These are phyloP conservation scores for Cotesia typhae DNA, from an alignment of 1,140 invertebrate species.

Conservation along the genomic window DNA sequence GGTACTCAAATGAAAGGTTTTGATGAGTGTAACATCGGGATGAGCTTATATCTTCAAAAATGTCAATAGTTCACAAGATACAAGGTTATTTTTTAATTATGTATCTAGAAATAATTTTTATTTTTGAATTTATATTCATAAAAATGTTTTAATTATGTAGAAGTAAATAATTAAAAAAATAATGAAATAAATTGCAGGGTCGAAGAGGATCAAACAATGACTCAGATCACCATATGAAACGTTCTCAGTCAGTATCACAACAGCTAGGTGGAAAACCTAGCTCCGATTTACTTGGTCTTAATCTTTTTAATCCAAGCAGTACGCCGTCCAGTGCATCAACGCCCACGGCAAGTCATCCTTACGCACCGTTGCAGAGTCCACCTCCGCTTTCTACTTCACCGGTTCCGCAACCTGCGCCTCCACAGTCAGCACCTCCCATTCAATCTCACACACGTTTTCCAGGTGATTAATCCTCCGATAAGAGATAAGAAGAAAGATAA, in stretches of 20 bases:
- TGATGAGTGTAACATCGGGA: too few species aligned
- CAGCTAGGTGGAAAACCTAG: conserved; percentile 80
- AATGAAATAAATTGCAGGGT: conserved; percentile 51
- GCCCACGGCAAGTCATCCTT: conserved; percentile 83
- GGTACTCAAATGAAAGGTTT: too few species aligned
- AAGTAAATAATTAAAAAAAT: neutral
- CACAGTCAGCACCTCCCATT: conserved; percentile 58
- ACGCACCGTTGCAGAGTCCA: conserved; percentile 81
- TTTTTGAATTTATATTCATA: neutral
- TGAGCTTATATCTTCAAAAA: too few species aligned
- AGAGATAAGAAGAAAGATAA: neutral
- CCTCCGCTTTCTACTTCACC: conserved; percentile 64
- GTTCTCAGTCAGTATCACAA: conserved; percentile 82
- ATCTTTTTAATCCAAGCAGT: conserved; percentile 79
- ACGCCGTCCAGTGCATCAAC: conserved; percentile 84
- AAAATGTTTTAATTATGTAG: neutral
- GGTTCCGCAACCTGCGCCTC: conserved; percentile 49
- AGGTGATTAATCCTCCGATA: conserved; percentile 43
- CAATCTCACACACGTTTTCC: conserved; percentile 56
- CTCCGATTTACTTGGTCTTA: conserved; percentile 81
- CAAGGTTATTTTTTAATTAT: too few species aligned
- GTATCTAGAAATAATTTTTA: too few species aligned
- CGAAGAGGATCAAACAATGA: conserved; percentile 70
- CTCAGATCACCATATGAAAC: conserved; percentile 76
- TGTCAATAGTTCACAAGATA: too few species aligned